A percentile compares a stretch with the other conserved stretches of the same genome.
Conservation (phyloP, 2,888 invertebrate genomes). For the Zaprionus lineosus region DNA sequence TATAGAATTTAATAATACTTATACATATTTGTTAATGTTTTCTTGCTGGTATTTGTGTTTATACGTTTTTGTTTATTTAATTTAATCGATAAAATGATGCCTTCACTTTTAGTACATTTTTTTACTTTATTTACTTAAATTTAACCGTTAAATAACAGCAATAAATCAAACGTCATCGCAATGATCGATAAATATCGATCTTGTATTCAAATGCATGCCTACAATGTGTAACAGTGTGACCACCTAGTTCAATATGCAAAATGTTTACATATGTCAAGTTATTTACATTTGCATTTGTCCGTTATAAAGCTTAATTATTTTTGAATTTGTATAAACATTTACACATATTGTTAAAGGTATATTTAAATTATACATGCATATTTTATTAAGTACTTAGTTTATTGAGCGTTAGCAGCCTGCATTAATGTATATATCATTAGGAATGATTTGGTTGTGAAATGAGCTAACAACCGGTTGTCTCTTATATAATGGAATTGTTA, state of each 20-base stretch:
- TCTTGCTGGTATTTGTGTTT: too few relatives aligned
- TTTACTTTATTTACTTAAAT: too few relatives aligned
- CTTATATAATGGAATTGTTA: constrained; percentile 25
- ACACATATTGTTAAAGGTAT: too few relatives aligned
- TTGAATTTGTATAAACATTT: background rate
- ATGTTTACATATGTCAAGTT: background rate
- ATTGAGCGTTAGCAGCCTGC: constrained; percentile 2
- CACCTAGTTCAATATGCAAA: background rate
- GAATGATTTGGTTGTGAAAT: too few relatives aligned
- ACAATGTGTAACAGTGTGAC: constrained; percentile 12
- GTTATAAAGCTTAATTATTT: constrained; percentile 23
- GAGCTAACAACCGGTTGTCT: constrained; percentile 35
- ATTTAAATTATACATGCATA: too few relatives aligned
- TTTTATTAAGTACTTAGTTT: constrained; percentile 5
- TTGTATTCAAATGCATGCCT: background rate
- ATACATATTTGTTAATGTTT: too few relatives aligned
- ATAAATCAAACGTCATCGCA: constrained; percentile 8
- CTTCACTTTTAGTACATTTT: too few relatives aligned
- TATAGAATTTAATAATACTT: too few relatives aligned
- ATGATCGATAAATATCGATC: constrained; percentile 39
- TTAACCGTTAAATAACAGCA: background rate
- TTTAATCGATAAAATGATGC: too few relatives aligned
- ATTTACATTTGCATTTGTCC: background rate
- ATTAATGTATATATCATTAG: too few relatives aligned
- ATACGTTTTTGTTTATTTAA: too few relatives aligned